Percentiles rank a stretch among this genome's conserved stretches.
Evolutionary conservation across 2,113 vertebrate species (phyloP).

Genomic region (Chamaea fasciata): DNA sequence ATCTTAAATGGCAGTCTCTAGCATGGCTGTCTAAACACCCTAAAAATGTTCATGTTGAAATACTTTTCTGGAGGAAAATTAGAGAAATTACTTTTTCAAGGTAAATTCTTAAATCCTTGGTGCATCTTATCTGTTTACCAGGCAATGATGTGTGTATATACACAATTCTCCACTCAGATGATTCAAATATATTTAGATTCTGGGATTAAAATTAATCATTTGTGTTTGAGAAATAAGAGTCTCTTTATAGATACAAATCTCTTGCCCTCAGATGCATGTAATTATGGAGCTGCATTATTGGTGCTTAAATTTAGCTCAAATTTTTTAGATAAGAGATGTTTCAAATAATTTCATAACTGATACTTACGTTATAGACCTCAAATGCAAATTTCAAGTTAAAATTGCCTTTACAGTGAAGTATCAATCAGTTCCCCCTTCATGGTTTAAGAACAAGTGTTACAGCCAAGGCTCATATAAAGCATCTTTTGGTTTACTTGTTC

Average conservation of each 20-base stretch:
- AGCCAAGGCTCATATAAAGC: neutral
- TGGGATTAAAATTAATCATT: neutral
- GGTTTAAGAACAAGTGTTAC: neutral
- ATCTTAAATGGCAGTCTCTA: neutral
- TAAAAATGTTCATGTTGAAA: neutral
- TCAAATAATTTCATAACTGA: neutral
- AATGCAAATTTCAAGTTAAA: neutral
- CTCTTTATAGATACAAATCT: neutral
- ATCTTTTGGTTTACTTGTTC: neutral
- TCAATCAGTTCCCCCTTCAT: neutral
- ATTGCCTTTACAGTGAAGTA: neutral
- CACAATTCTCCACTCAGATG: neutral
- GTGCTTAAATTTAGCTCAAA: neutral
- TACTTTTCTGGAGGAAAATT: fast-evolving
- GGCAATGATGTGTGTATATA: neutral
- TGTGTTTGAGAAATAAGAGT: neutral
- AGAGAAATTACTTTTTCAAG: neutral
- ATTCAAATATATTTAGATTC: neutral
- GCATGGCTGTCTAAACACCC: neutral
- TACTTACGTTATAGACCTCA: neutral
- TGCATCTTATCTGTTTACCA: neutral
- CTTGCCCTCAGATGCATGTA: neutral
- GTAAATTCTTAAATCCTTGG: neutral
- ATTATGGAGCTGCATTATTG: neutral
- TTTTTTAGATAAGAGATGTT: neutral